phyloP scores from a whole-genome alignment of 2,888 invertebrate species.

The Cotesia congregata region DNA sequence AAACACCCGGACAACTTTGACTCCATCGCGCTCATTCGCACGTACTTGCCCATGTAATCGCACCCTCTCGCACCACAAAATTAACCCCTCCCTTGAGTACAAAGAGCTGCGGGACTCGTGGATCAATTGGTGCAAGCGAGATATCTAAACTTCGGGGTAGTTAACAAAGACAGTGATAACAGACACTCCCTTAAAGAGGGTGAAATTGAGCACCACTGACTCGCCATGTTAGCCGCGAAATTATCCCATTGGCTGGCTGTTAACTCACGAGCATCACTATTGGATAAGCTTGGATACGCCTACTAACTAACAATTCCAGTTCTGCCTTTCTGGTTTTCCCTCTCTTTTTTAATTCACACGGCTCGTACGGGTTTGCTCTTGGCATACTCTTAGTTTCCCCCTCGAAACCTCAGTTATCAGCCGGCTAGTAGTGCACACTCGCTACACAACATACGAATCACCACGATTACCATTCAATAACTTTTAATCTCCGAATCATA shows the following conservation, averaged over 20 bases:
- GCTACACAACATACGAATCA: conserved; percentile 61
- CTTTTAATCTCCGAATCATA: background rate
- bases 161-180: conserved; percentile 26
- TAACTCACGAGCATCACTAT: conserved; percentile 46
- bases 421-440: conserved; percentile 63
- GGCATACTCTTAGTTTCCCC: conserved; percentile 41
- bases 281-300: conserved; percentile 60
- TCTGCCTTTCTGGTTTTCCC: conserved; percentile 44
- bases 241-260: conserved; percentile 25
- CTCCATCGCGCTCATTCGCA: conserved; percentile 21
- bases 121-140: conserved; percentile 31
- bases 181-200: conserved; percentile 38
- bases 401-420: conserved; percentile 54
- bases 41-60: conserved; percentile 44
- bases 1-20: conserved; percentile 39
- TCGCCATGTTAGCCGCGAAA: conserved; percentile 64
- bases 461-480: conserved; percentile 38
- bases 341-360: conserved; percentile 18
- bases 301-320: conserved; percentile 37
- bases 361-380: background rate
- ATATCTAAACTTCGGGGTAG: conserved; percentile 6
- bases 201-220: conserved; percentile 64
- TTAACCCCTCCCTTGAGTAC: conserved; percentile 43
- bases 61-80: conserved; percentile 43
- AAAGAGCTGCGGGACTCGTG: conserved; percentile 33